Base-by-base conservation (phyloP, 2,888 invertebrate species). In the Drosophila helvetica region DNA sequence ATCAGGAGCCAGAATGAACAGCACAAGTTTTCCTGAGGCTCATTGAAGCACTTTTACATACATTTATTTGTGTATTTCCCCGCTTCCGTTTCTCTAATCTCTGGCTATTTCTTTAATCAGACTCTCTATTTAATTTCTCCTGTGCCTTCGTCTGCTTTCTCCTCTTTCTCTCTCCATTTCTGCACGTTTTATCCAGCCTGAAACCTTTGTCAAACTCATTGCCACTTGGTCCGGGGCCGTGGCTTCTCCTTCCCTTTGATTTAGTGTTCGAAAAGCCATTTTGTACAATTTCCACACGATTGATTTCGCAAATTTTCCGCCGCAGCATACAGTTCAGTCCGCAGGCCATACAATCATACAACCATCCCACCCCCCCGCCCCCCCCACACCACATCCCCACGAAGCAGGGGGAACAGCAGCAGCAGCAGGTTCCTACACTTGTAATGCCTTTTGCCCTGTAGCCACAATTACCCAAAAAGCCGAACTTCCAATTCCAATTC, bases 391-490 rank as follows among this genome's bases (percentile, higher is more conserved):
- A 22, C 46, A 17, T 27, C 33, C 38, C 10, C 50, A 43, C 17
- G 4, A 74, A 58, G 58, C 53, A 55, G 19, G 1, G 19, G 19
- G 19, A 19, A 19, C 19, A 19, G 74, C 48, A 15, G 48, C 58
- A 48, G 27, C 19, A 53, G 52, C 67, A 66, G 83, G 70, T 58
- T 77, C n/a, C 69, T 66, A 77, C 71, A 75, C 73, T 86, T 74
- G 84, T 84, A 86, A 86, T 79, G 77, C 80, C 79, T 71, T 86
- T 71, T 77, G 83, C 75, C 82, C 82, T 69, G 75, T 72, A 85
- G 84, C 88, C 86, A 82, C 88, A 84, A 87, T 88, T 84, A 88
- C 78, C 83, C 88, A 86, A 78, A 85, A 81, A 81, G 88, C 79
- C 78, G 73, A 79, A 71, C 62, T 38, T 38, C 38, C 71, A 61